Conservation (phyloP, 2,888 invertebrate species). For the Ctena decussata region DNA sequence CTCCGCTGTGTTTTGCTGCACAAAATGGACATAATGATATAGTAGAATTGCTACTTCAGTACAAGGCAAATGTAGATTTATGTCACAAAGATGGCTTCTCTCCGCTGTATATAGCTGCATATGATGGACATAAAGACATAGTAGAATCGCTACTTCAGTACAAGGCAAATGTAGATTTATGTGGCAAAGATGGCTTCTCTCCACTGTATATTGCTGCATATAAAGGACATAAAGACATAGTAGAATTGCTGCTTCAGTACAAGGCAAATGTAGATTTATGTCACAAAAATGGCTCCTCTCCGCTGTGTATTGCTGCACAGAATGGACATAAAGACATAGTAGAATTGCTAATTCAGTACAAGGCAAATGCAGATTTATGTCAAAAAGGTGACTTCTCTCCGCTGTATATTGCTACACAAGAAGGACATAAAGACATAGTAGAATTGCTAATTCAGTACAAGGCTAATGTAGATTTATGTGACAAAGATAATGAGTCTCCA, state of each 20-base stretch:
- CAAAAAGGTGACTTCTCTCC: not conserved
- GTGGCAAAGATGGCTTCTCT: not conserved
- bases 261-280: not conserved
- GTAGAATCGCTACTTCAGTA: not conserved
- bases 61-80: no score
- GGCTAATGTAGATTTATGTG: no score
- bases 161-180: not conserved
- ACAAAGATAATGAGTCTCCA: no score
- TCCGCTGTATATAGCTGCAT: not conserved
- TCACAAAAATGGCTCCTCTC: not conserved
- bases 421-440: slow-evolving; percentile 4
- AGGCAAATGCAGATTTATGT: not conserved
- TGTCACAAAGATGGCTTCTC: not conserved
- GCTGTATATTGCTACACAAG: not conserved
- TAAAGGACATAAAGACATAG: not conserved
- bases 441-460: no score
- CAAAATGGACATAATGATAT: no score
- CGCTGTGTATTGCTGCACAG: not conserved
- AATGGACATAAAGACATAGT: not conserved
- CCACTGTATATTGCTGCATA: not conserved
- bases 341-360: not conserved
- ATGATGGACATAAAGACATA: not conserved
- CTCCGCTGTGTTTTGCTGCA: no score
- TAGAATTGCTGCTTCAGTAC: not conserved
- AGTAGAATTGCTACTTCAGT: no score